A percentile compares a stretch with the other conserved stretches of the same genome.
Conservation (phyloP, 2,113 vertebrate species). For the Poicephalus meyeri region DNA sequence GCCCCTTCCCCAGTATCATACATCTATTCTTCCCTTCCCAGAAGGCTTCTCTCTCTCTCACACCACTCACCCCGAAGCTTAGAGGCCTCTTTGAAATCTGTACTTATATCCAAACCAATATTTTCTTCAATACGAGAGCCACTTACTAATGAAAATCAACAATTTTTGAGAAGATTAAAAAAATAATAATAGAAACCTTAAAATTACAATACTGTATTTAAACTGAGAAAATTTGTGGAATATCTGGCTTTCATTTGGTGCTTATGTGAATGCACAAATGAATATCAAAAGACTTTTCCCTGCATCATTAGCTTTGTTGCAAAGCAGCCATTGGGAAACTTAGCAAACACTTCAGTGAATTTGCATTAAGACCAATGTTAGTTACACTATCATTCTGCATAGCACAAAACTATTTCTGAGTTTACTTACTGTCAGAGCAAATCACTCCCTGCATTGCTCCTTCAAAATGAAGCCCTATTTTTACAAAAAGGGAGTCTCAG, state of each 20-base stretch:
- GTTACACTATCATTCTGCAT: background rate
- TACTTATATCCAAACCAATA: background rate
- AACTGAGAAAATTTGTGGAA: background rate
- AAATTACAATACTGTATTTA: background rate
- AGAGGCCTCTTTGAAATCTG: background rate
- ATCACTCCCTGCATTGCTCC: background rate
- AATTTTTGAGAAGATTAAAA: background rate
- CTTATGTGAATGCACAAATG: background rate
- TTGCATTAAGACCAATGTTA: background rate
- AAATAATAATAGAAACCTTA: background rate
- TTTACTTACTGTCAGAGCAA: background rate
- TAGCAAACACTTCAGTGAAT: background rate
- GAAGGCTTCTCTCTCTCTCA: background rate
- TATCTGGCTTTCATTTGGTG: background rate
- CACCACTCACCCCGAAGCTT: background rate
- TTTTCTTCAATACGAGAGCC: background rate
- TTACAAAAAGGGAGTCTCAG: background rate
- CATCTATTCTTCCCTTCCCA: background rate
- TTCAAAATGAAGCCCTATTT: background rate
- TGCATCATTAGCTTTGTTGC: background rate
- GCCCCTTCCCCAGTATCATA: background rate
- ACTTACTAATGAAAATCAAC: background rate
- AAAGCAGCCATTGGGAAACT: slow-evolving; percentile 4
- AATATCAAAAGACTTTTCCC: background rate
- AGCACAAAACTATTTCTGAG: background rate